Evolutionary conservation across 2,113 vertebrate species (phyloP), one percentile per base, ranked within the genome.

Genomic region (Hippocampus comes): DNA sequence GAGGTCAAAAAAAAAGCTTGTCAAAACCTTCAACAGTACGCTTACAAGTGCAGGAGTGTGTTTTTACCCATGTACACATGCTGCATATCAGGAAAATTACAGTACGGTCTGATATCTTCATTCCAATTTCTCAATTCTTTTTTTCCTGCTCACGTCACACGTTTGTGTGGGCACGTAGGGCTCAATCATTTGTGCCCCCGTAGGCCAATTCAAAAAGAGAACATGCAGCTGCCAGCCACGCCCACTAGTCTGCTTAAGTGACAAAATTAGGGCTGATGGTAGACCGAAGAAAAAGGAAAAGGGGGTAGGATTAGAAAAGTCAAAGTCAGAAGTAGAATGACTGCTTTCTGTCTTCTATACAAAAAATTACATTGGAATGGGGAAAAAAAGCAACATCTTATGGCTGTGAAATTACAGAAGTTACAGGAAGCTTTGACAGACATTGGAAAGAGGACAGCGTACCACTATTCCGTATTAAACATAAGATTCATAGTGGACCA

Each of bases 1-100:
- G 30, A 69, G 53, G 59, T 61, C 27, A 60, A 60, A 56, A 49
- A 56, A 49, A 56, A 56, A 61, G 59, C 27, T 61, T 61, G 59
- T 61, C 27, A 61, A 61, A 61, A 30, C 17, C 59, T 18, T 34
- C 15, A 61, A 30, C 59, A 5, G 23, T 27, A 30, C 17, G 12
- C 46, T 53, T 53, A 53, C 7, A 20, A 53, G 0, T 59, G 57
- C 57, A 1, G 56, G 21, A 12, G 56, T 56, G 55, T 18, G 23
- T 27, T 53, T 53, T 8, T 6, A 21, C 21, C 8, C 9, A 55
- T 7, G 21, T 55, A 10, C n/a, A n/a, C 51, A 55, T n/a, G 51
- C 51, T n/a, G 21, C 21, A n/a, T n/a, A 55, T n/a, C 51, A 23
- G 53, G 53, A 56, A n/a, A 51, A 51, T 12, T 46, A 46, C 43